phyloP scores from a whole-genome alignment of 53 echinoderm and acorn worm genomes.

The Paelopatides confundens region DNA sequence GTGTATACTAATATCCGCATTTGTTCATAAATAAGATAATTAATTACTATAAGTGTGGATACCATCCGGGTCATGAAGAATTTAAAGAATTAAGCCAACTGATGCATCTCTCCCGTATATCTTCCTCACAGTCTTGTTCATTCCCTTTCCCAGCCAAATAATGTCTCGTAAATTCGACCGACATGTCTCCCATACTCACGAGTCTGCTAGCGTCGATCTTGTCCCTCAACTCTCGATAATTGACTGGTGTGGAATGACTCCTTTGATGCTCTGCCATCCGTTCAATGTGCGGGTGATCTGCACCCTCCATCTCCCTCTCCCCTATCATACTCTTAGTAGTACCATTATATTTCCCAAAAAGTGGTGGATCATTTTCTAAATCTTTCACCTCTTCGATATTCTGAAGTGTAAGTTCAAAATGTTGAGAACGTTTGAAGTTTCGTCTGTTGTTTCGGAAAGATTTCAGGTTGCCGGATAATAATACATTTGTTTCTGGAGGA shows the following conservation, averaged over 20 bases:
- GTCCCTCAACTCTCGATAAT: slow-evolving; percentile 60
- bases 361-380: background rate
- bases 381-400: slow-evolving; percentile 68
- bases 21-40: too few species aligned
- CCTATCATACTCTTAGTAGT: background rate
- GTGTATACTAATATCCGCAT: too few species aligned
- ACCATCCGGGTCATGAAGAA: background rate
- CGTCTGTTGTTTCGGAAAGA: background rate
- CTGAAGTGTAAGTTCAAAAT: slow-evolving; percentile 73
- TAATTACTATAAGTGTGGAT: too few species aligned
- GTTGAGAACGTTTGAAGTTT: slow-evolving; percentile 58
- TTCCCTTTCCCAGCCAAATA: slow-evolving; percentile 56
- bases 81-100: slow-evolving; percentile 68
- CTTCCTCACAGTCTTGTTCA: slow-evolving; percentile 58
- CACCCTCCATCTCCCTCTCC: background rate
- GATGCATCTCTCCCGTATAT: slow-evolving; percentile 64
- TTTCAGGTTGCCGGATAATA: background rate
- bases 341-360: background rate
- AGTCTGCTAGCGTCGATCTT: slow-evolving; percentile 56
- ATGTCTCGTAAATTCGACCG: slow-evolving; percentile 56
- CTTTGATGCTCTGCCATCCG: background rate
- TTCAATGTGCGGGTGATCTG: background rate
- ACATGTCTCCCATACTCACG: slow-evolving; percentile 67
- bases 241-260: slow-evolving; percentile 42
- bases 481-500: background rate